These are phyloP conservation scores for Platichthys flesus DNA, from an alignment of 2,113 vertebrate species.

Conservation along the genomic window DNA sequence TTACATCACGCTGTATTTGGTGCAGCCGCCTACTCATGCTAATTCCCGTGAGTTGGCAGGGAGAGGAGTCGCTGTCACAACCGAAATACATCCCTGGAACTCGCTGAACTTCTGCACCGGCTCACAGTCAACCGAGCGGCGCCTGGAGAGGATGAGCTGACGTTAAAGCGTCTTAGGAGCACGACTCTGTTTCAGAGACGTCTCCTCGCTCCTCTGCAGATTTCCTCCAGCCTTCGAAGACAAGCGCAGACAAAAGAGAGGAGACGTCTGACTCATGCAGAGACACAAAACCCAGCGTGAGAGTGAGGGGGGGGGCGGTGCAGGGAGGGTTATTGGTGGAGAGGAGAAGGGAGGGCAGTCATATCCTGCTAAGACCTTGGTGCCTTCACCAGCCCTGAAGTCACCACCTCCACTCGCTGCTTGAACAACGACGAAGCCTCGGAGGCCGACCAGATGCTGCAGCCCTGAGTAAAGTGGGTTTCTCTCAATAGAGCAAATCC, in stretches of 20 bases:
- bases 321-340: constrained; percentile 16
- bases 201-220: not conserved
- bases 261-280: constrained; percentile 63
- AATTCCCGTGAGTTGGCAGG: constrained; percentile 1
- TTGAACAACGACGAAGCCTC: not conserved
- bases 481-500: too few relatives aligned
- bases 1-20: constrained; percentile 31
- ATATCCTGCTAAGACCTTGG: not conserved
- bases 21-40: constrained; percentile 11
- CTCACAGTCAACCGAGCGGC: constrained; percentile 11
- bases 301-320: not conserved
- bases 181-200: constrained; percentile 6
- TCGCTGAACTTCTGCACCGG: not conserved
- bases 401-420: not conserved
- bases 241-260: constrained; percentile 43
- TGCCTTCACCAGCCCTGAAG: constrained; percentile 3
- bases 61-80: not conserved
- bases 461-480: too few relatives aligned
- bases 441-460: too few relatives aligned
- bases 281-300: constrained; percentile 10
- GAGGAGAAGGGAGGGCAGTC: constrained; percentile 7
- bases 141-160: not conserved
- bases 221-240: constrained; percentile 35
- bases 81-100: not conserved
- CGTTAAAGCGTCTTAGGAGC: not conserved